Evolutionary conservation across 2,797 vertebrate species (phyloP).

Genomic region (Lerista edwardsae): DNA sequence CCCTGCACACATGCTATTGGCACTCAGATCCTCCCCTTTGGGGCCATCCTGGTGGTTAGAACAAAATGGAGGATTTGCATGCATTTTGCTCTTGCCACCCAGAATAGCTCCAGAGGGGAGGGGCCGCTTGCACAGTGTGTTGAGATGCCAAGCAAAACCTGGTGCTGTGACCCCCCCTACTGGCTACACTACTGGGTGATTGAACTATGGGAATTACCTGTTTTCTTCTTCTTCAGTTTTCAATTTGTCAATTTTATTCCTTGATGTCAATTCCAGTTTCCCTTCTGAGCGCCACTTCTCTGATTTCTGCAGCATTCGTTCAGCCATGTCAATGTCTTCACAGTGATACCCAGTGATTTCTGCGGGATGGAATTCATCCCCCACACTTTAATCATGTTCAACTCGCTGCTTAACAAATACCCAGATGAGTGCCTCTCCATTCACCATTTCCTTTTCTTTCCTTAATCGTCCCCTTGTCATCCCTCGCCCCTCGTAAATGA

Average conservation of each 20-base stretch:
- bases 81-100: too few species aligned
- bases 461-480: constrained; percentile 22
- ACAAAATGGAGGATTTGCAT: too few species aligned
- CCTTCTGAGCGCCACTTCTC: constrained; percentile 24
- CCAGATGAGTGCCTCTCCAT: constrained; percentile 57
- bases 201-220: not conserved
- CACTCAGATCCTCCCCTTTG: too few species aligned
- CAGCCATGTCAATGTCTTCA: constrained; percentile 3
- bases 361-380: constrained; percentile 45
- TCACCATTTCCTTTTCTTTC: constrained; percentile 45
- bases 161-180: too few species aligned
- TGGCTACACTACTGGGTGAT: too few species aligned
- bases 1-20: too few species aligned
- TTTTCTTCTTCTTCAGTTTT: constrained; percentile 35
- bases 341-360: constrained; percentile 23
- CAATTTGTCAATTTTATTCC: constrained; percentile 1
- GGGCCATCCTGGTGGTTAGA: too few species aligned
- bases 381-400: constrained; percentile 47
- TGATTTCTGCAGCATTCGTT: constrained; percentile 31
- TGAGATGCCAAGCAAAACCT: too few species aligned
- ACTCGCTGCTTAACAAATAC: constrained; percentile 55
- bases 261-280: constrained; percentile 47
- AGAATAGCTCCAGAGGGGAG: too few species aligned
- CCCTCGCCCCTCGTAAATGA: constrained; percentile 55
- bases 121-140: too few species aligned